Evolutionary conservation across 1,140 invertebrate species (phyloP).

Genomic region (Steinernema feltiae): DNA sequence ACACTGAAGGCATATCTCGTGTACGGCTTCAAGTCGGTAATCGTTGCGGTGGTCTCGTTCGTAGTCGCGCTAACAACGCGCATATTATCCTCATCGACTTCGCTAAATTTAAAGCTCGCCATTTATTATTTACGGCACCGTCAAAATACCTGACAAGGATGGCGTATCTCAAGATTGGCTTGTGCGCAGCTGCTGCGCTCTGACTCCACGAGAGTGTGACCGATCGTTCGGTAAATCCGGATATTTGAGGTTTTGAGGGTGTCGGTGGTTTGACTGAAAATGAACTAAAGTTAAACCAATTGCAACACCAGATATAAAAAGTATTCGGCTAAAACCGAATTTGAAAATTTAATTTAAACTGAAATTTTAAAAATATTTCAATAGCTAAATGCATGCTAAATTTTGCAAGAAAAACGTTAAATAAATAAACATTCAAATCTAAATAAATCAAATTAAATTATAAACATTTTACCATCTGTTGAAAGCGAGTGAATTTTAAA

Average conservation of each 20-base stretch:
- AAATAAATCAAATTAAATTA: no score
- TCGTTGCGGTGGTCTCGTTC: slow-evolving; percentile 37
- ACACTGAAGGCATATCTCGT: slow-evolving; percentile 45
- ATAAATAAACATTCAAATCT: no score
- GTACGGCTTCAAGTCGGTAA: slow-evolving; percentile 40
- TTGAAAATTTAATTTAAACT: no score
- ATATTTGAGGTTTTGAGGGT: slow-evolving; percentile 45
- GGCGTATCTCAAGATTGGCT: slow-evolving; percentile 48
- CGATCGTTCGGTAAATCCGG: slow-evolving; percentile 41
- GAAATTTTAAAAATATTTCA: no score
- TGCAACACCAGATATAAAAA: no score
- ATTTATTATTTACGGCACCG: not conserved
- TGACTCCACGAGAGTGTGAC: slow-evolving; percentile 50
- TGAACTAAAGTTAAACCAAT: no score
- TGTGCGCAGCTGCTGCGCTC: slow-evolving; percentile 47
- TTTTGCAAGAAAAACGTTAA: no score
- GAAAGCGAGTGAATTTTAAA: no score
- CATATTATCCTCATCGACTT: slow-evolving; percentile 46
- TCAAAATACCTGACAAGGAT: slow-evolving; percentile 43
- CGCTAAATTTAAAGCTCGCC: slow-evolving; percentile 22
- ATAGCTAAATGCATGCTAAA: no score
- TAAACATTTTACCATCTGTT: no score
- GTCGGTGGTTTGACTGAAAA: slow-evolving; percentile 47
- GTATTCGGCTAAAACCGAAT: no score
- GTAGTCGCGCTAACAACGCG: slow-evolving; percentile 43